These are phyloP conservation scores for Bubo bubo DNA, from an alignment of 2,113 vertebrate species.

Conservation along the genomic window DNA sequence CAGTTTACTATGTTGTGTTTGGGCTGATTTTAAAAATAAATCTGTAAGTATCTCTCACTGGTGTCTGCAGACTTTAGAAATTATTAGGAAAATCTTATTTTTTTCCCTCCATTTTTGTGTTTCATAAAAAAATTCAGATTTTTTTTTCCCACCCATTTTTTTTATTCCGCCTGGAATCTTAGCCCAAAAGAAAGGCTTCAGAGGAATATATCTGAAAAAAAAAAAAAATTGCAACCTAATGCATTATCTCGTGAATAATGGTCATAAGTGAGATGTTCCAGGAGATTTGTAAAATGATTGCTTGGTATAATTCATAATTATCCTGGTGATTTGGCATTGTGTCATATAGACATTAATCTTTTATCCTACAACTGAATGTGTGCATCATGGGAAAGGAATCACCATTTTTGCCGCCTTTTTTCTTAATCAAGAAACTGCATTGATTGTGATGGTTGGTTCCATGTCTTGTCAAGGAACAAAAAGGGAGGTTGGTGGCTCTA, in stretches of 20 bases:
- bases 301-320: slow-evolving; percentile 9
- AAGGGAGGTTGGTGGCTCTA: background rate
- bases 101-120: background rate
- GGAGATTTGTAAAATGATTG: background rate
- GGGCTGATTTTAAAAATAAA: background rate
- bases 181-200: background rate
- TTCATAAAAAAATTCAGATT: background rate
- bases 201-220: background rate
- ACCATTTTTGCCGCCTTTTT: background rate
- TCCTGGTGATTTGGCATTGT: background rate
- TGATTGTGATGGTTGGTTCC: background rate
- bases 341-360: background rate
- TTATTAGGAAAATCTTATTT: background rate
- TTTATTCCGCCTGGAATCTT: background rate
- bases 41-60: background rate
- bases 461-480: background rate
- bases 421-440: background rate
- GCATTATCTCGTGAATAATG: background rate
- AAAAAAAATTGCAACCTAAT: background rate
- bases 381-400: background rate
- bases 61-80: background rate
- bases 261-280: background rate
- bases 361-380: background rate
- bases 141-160: background rate
- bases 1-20: background rate